Evolutionary conservation across 2,113 vertebrate species (phyloP), one percentile per base, ranked within the genome.

Genomic region (Chrysochloris asiatica): DNA sequence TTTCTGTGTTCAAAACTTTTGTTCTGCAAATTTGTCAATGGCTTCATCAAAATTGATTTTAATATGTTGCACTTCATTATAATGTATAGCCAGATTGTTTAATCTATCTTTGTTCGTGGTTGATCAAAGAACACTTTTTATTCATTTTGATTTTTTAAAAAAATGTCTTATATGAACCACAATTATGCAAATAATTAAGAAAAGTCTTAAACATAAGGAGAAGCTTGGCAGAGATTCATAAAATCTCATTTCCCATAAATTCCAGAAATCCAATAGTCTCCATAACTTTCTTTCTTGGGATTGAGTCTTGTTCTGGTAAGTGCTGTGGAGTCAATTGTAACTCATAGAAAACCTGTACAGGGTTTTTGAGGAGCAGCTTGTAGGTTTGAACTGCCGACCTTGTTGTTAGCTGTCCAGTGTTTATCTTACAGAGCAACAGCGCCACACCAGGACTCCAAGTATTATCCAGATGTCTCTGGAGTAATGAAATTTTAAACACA

Each of bases 61-160:
- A 63, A 41, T 11, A 17, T 80, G 75, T 69, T 79, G 84, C 87
- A 87, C 9, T 78, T 90, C 7, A 69, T 85, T 86, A 59, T 33
- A 71, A 88, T 80, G 19, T 45, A 24, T 22, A 82, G 28, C 14
- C 21, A 61, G n/a, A 38, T 69, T 84, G 28, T 50, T 86, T 56
- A 93, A 38, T 61, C 24, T 83, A 45, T 71, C 48, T 82, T 79
- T 47, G 11, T 4, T 83, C 71, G 71, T 41, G 59, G 3, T 69
- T 52, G 2, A 80, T 65, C 6, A 10, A 90, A 90, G 24, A 85
- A 48, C 1, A 72, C 6, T 83, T 81, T 81, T 84, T 75, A 47
- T 76, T 86, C 78, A 76, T 75, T 92, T 94, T 83, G 65, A 72
- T 87, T 89, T n/a, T n/a, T n/a, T n/a, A n/a, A n/a, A n/a, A n/a